Evolutionary conservation across 2,113 vertebrate genomes (phyloP), one percentile per base, ranked within the genome.

Genomic region (Daboia siamensis): DNA sequence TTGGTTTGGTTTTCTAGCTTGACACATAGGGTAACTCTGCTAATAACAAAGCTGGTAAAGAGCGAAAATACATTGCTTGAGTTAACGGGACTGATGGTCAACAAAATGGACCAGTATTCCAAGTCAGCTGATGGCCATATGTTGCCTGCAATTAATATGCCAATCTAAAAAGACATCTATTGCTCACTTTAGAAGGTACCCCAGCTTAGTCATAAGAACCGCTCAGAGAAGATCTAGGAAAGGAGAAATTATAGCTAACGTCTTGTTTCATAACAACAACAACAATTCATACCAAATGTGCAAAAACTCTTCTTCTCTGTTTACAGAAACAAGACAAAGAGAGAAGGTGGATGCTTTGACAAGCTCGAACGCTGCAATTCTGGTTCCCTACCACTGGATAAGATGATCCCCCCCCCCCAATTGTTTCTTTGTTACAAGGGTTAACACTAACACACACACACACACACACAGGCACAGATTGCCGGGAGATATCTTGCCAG

Each of bases 121-220:
- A 89, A 97, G 97, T 97, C 98, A 98, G 97, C 97, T 98, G 98
- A 97, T 98, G 97, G 97, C 97, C 98, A 98, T 97, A 98, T 98
- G 97, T 97, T 97, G 97, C 96, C 96, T 98, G 97, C 98, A 97
- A 97, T 98, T 98, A 98, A 97, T 98, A 98, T 98, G 97, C 97
- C 96, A 96, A 94, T 93, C 95, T 96, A 97, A 96, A 97, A 97
- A 97, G 97, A 97, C 97, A 96, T 97, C 97, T 98, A 97, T 97
- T 94, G 90, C 94, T 97, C 89, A 93, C 93, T 97, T 96, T 97
- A 97, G 74, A 97, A 97, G 95, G 96, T 91, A 95, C 96, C 97
- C 95, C 97, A 98, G 97, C 96, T 97, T 97, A 98, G 96, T 97
- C 96, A 97, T 98, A 98, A 98, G 96, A 97, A 93, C 95, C 95